Evolutionary conservation across 1,140 invertebrate species (phyloP).

Genomic region (Achatina immaculata): DNA sequence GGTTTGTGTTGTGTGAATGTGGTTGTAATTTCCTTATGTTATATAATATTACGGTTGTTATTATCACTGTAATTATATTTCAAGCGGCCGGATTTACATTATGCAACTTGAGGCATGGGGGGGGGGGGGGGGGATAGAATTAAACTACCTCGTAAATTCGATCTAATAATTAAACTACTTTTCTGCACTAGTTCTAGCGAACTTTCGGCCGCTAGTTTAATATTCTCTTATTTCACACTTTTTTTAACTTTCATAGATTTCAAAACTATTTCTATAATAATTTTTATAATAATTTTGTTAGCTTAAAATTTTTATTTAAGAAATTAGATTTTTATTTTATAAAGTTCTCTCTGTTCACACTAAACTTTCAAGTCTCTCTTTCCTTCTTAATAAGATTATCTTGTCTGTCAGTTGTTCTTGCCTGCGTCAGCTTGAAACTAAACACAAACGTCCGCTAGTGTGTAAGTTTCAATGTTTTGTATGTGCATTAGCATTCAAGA

Average conservation of each 20-base stretch:
- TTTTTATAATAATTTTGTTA: background rate
- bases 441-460: no score
- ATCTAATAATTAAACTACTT: background rate
- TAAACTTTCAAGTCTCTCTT: no score
- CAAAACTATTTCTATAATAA: background rate
- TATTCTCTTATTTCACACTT: background rate
- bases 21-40: background rate
- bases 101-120: background rate
- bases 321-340: background rate
- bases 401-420: no score
- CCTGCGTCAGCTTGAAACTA: no score
- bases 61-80: background rate
- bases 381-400: no score
- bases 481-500: no score
- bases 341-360: no score
- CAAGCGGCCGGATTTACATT: background rate
- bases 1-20: background rate
- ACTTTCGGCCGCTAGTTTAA: background rate
- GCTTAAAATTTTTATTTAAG: background rate
- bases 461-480: no score
- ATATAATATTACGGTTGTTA: background rate
- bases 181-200: background rate
- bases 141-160: background rate
- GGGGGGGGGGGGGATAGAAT: background rate
- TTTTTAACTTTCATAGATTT: background rate